Base-by-base conservation (phyloP, 2,888 invertebrate genomes). In the Ypsolopha scabrella region DNA sequence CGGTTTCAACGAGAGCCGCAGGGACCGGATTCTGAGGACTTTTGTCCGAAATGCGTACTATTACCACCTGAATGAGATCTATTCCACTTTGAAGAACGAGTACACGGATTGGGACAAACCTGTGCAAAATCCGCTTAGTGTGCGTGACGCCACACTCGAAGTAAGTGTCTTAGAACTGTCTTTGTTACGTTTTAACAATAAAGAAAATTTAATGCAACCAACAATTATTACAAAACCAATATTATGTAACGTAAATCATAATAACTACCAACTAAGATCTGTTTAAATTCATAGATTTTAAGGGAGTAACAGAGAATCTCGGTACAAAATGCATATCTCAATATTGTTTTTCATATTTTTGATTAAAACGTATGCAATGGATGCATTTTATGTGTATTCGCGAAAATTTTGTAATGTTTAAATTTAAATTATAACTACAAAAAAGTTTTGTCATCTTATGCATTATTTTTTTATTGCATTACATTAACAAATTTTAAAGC, bases 71-170 rank as follows among this genome's bases (percentile, higher is more conserved):
- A 96, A 96, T 80, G 97, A 98, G 87, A 96, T 96, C 69, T 95
- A 95, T 79, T 96, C 97, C 51, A 96, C 97, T 51, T 88, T 98
- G 63, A 88, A 93, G 79, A 97, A 98, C 76, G 97, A 98, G 79
- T 98, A 98, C 81, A 97, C 97, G 54, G 97, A 98, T 78, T 98
- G 98, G 97, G 96, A 94, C 77, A 90, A 92, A 63, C 93, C 94
- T 2, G 92, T 94, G 60, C 93, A 95, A 66, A 94, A 94, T 75
- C 94, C 95, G 57, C 88, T 93, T 68, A 93, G 93, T 72, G 94
- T 95, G 58, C 91, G 94, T 65, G 97, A 93, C 73, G 94, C 92
- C 51, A 92, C 95, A 24, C 87, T 96, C 56, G 94, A 94, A 74
- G 87, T 87, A 69, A 68, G 59, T 55, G 47, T 41, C 52, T 52